phyloP scores from a whole-genome alignment of 2,888 invertebrate species.

The Ectemnius continuus region DNA sequence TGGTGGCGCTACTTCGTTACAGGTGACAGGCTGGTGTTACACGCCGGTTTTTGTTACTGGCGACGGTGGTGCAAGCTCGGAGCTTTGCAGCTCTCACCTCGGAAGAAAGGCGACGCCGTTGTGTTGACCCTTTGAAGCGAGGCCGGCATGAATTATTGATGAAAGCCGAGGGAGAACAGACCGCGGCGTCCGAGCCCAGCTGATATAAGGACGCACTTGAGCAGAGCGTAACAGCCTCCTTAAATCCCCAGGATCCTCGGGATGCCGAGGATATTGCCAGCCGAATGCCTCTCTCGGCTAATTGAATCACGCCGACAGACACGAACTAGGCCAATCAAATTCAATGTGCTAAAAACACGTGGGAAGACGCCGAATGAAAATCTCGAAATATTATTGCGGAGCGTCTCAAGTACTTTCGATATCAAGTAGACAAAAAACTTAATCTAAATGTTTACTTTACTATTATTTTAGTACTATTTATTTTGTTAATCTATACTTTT shows the following conservation, averaged over 20 bases:
- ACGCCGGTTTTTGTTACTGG: constrained; percentile 10
- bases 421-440: too few species aligned
- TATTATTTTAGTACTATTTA: too few species aligned
- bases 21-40: constrained; percentile 18
- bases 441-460: too few species aligned
- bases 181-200: constrained; percentile 15
- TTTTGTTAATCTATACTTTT: too few species aligned
- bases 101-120: constrained; percentile 37
- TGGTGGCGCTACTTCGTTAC: constrained; percentile 25
- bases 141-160: constrained; percentile 53
- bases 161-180: constrained; percentile 26
- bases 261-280: too few species aligned
- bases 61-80: constrained; percentile 8
- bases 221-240: constrained; percentile 39
- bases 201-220: constrained; percentile 44
- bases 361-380: too few species aligned
- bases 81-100: constrained; percentile 27
- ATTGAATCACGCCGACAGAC: too few species aligned
- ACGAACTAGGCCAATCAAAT: too few species aligned
- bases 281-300: too few species aligned
- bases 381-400: too few species aligned
- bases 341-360: too few species aligned
- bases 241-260: background rate
- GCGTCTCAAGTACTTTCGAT: too few species aligned
- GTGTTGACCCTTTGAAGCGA: constrained; percentile 48